Evolutionary conservation across 1,140 invertebrate species (phyloP).

Genomic region (Apis cerana): DNA sequence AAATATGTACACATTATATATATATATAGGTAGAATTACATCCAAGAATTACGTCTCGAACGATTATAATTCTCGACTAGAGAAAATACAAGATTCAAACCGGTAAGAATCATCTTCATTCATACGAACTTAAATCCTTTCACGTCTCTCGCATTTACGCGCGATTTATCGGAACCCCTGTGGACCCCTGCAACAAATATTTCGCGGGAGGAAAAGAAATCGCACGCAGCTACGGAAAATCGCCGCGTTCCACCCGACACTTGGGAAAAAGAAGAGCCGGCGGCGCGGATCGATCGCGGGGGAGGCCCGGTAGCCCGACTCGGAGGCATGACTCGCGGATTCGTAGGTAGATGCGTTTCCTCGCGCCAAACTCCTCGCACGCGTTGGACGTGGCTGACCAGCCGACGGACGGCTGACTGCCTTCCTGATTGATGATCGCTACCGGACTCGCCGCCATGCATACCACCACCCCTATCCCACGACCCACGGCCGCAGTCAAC

Average conservation of each 20-base stretch:
- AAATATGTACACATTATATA: too few relatives aligned
- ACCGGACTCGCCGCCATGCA: slow-evolving; percentile 77
- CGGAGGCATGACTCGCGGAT: slow-evolving; percentile 65
- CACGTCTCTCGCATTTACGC: too few relatives aligned
- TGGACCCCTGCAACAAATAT: too few relatives aligned
- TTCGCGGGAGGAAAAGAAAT: too few relatives aligned
- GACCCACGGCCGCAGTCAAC: slow-evolving; percentile 25
- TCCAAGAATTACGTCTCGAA: too few relatives aligned
- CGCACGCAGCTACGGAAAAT: slow-evolving; percentile 71
- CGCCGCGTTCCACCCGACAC: background rate
- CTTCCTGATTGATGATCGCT: slow-evolving; percentile 80
- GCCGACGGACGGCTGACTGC: slow-evolving; percentile 79
- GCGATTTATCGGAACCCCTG: too few relatives aligned
- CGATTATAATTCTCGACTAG: too few relatives aligned
- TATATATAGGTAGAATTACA: too few relatives aligned
- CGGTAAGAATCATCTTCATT: too few relatives aligned
- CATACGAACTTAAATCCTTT: too few relatives aligned
- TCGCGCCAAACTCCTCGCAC: slow-evolving; percentile 62
- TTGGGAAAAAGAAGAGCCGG: slow-evolving; percentile 49
- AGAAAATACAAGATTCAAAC: too few relatives aligned
- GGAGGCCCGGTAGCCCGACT: slow-evolving; percentile 41
- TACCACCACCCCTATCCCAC: slow-evolving; percentile 55
- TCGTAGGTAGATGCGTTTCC: slow-evolving; percentile 62
- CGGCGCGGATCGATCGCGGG: slow-evolving; percentile 62
- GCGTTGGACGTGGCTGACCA: slow-evolving; percentile 68